Evolutionary conservation across 1,140 invertebrate genomes (phyloP), one percentile per base, ranked within the genome.

Genomic region (Cotesia chilonis): DNA sequence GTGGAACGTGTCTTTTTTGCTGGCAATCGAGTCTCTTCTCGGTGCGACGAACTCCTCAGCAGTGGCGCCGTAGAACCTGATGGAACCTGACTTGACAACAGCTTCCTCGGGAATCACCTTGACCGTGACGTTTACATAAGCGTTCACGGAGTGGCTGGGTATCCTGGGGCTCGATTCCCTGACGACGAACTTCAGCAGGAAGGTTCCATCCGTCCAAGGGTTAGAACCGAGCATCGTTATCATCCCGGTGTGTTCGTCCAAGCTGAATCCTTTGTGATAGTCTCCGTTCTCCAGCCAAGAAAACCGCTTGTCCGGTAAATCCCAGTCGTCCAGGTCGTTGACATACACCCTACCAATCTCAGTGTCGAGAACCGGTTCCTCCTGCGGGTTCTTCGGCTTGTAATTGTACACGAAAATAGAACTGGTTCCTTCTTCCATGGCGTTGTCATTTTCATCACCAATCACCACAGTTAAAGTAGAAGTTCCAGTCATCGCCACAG

Each of bases 401-500:
- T 95, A 98, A 82, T 96, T 96, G 83, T 97, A 98, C 1, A 98
- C 94, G 80, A 95, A 94, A 79, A 98, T 97, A 65, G 92, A 90
- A 79, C 96, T 97, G 4, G 90, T 89, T 0, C 96, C 96, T 59
- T 91, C 88, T 1, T 87, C 85, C 92, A 97, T 97, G 1, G 88
- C 82, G 83, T 97, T 97, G 79, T 98, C 96, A 81, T 98, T 98
- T 55, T 90, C 88, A 84, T 98, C 96, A 1, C 95, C 96, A 73
- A 98, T 97, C 9, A 96, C 92, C 1, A 98, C 92, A 51, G 91
- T 92, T 0, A 97, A 85, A 2, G 91, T 93, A 57, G 94, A 95
- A 0, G 92, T 92, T 0, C 91, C 92, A 0, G 92, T 93, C 84
- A 91, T 85, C 6, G 88, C 82, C 0, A 9, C 28, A 59, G 94